phyloP scores from a whole-genome alignment of 2,113 vertebrate species.

The Grallaria varia region DNA sequence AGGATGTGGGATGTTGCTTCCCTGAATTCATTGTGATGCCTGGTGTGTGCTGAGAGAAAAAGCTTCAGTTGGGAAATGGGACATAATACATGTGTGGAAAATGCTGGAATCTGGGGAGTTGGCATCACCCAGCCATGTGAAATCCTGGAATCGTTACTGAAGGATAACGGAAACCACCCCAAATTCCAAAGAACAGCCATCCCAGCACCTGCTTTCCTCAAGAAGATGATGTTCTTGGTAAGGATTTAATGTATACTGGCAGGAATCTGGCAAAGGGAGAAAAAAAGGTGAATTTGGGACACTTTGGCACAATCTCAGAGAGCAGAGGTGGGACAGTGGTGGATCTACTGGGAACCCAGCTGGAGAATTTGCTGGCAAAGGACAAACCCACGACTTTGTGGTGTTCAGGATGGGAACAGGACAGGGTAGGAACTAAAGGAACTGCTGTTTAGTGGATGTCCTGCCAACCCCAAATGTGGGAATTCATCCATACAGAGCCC shows the following conservation, averaged over 20 bases:
- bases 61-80: background rate
- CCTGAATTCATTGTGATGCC: background rate
- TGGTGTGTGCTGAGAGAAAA: background rate
- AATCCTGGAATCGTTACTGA: background rate
- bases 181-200: accelerated
- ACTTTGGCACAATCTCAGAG: background rate
- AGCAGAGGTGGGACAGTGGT: too few relatives aligned
- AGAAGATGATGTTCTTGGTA: background rate
- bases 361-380: background rate
- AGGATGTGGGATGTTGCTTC: background rate
- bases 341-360: background rate
- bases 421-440: accelerated
- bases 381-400: background rate
- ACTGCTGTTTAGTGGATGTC: background rate
- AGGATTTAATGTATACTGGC: background rate
- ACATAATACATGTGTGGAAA: background rate
- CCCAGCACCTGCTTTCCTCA: background rate
- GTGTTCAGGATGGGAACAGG: background rate
- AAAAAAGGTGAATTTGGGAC: accelerated
- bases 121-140: background rate
- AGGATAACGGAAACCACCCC: accelerated
- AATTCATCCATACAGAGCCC: background rate
- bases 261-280: background rate
- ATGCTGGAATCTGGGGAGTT: background rate
- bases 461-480: background rate